Percentiles rank a stretch among this genome's conserved stretches.
These are phyloP conservation scores for Cephus cinctus DNA, from an alignment of 1,140 invertebrate genomes.

Conservation along the genomic window DNA sequence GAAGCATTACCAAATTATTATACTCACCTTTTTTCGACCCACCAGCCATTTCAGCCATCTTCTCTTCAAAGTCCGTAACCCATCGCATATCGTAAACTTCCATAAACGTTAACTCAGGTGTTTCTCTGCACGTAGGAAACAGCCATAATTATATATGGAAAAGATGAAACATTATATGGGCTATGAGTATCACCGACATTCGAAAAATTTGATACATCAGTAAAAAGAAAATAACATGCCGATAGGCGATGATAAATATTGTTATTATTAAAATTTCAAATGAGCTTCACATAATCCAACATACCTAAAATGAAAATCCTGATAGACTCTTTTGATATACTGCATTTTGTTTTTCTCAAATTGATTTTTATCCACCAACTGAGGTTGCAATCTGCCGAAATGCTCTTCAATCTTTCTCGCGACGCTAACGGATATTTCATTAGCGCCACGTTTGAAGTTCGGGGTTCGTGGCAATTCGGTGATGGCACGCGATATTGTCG, in stretches of 20 bases:
- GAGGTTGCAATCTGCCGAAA: constrained; percentile 62
- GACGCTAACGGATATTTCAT: constrained; percentile 58
- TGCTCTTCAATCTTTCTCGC: constrained; percentile 63
- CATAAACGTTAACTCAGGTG: constrained; percentile 54
- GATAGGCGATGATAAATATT: constrained; percentile 8
- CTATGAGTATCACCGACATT: not conserved
- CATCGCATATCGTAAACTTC: constrained; percentile 55
- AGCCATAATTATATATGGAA: constrained; percentile 34
- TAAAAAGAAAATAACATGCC: constrained; percentile 6
- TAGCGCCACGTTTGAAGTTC: constrained; percentile 57
- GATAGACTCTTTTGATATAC: constrained; percentile 57
- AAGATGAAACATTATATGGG: not conserved
- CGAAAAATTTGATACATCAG: not conserved
- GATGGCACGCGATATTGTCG: constrained; percentile 54
- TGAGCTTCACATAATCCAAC: no score
- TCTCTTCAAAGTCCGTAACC: constrained; percentile 55
- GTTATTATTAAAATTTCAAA: no score
- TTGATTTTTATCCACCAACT: constrained; percentile 55
- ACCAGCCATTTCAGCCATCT: constrained; percentile 44
- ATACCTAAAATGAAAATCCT: constrained; percentile 60
- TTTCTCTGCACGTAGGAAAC: constrained; percentile 54
- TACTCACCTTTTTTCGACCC: constrained; percentile 49
- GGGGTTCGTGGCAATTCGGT: constrained; percentile 49
- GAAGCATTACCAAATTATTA: constrained; percentile 3
- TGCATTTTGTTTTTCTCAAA: constrained; percentile 60